Percentiles rank a stretch among this genome's conserved stretches.
Evolutionary conservation across 1,140 invertebrate species (phyloP).

Genomic region (Solenopsis fugax): DNA sequence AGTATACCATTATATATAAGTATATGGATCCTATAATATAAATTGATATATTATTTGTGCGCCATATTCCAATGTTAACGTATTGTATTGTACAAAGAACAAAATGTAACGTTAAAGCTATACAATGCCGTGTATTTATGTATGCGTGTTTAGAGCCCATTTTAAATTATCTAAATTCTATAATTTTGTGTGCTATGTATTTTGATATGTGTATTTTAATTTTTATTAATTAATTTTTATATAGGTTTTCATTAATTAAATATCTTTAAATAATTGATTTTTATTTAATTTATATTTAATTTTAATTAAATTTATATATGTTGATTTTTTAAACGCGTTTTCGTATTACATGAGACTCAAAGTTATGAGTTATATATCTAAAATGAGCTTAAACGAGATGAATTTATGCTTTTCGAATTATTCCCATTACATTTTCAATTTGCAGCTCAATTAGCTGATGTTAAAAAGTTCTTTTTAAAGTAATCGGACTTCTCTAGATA

Average conservation of each 20-base stretch:
- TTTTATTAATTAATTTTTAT: background rate
- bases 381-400: background rate
- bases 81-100: slow-evolving; percentile 62
- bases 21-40: slow-evolving; percentile 38
- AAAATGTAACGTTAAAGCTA: slow-evolving; percentile 60
- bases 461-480: no score
- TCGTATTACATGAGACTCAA: background rate
- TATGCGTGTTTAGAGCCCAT: background rate
- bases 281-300: background rate
- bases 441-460: background rate
- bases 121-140: background rate
- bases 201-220: background rate
- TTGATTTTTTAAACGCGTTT: background rate
- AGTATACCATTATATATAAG: slow-evolving; percentile 46
- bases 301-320: slow-evolving; percentile 14
- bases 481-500: no score
- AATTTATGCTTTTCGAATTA: background rate
- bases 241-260: background rate
- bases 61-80: slow-evolving; percentile 60
- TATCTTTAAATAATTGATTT: background rate
- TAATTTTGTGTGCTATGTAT: background rate
- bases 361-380: background rate
- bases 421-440: background rate
- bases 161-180: background rate
- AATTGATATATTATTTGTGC: slow-evolving; percentile 50